A percentile compares a stretch with the other conserved stretches of the same genome.
phyloP scores from a whole-genome alignment of 92 coral and sea anemone genomes.

The Parazoanthus atlanticus region DNA sequence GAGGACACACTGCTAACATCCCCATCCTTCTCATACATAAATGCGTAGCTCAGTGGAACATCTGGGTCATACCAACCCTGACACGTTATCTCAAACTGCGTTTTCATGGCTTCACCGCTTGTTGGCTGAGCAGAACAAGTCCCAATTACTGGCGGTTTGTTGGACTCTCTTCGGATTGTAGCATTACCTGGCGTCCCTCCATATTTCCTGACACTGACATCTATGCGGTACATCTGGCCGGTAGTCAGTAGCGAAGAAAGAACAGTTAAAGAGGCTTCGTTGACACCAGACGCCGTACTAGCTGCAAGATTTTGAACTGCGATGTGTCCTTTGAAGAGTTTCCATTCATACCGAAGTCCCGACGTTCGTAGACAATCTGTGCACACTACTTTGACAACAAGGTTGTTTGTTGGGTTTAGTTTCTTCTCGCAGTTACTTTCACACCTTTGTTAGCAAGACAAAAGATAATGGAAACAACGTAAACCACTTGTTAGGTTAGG shows the following conservation, averaged over 20 bases:
- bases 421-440: constrained; percentile 33
- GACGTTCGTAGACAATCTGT: constrained; percentile 40
- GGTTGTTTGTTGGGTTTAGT: constrained; percentile 5
- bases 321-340: constrained; percentile 8
- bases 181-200: constrained; percentile 32
- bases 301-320: constrained; percentile 15
- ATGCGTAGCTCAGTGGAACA: constrained; percentile 23
- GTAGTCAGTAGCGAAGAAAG: not conserved
- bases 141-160: constrained; percentile 10
- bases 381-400: constrained; percentile 26
- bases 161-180: not conserved
- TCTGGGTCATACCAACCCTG: constrained; percentile 37
- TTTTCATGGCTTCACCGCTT: constrained; percentile 38
- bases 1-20: constrained; percentile 28
- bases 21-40: constrained; percentile 30
- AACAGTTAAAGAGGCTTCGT: not conserved
- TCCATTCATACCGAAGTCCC: constrained; percentile 28
- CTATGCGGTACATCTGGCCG: constrained; percentile 17
- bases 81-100: constrained; percentile 23
- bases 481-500: not conserved
- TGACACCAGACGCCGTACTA: constrained; percentile 11
- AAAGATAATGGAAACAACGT: not conserved
- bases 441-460: not conserved
- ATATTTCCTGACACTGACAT: constrained; percentile 29
- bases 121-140: constrained; percentile 30